A percentile compares a stretch with the other conserved stretches of the same genome.
Conservation (phyloP, 2,888 invertebrate genomes). For the Plebejus anna region DNA sequence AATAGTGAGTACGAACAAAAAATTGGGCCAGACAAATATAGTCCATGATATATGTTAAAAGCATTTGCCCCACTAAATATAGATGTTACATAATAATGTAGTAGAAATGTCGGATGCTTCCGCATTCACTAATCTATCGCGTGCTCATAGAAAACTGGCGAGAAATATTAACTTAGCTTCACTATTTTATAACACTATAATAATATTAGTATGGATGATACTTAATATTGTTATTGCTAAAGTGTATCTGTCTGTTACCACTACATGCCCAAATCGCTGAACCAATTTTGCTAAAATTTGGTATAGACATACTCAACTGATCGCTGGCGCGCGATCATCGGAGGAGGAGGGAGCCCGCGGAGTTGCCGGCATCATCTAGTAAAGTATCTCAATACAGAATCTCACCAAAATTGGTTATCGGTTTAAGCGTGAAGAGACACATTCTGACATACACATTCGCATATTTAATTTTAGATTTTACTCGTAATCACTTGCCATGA, state of each 20-base stretch:
- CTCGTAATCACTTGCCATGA: background rate
- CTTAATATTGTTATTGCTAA: too few relatives aligned
- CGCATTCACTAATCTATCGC: background rate
- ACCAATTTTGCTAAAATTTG: too few relatives aligned
- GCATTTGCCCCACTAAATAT: conserved; percentile 18
- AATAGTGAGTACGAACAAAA: background rate
- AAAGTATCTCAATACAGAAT: background rate
- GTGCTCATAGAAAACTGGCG: background rate
- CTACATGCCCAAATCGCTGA: too few relatives aligned
- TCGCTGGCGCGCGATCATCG: too few relatives aligned
- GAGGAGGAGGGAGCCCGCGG: too few relatives aligned
- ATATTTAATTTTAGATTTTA: background rate
- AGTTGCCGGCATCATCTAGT: too few relatives aligned
- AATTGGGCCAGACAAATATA: conserved; percentile 19
- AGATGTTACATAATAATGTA: conserved; percentile 20
- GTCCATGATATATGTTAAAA: conserved; percentile 5
- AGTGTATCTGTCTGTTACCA: too few relatives aligned
- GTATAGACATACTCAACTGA: too few relatives aligned
- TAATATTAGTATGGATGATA: too few relatives aligned
- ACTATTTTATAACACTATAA: too few relatives aligned
- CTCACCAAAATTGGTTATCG: background rate
- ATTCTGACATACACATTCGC: background rate
- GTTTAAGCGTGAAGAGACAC: background rate
- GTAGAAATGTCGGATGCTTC: background rate
- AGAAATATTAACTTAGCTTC: background rate